Base-by-base conservation (phyloP, 2,113 vertebrate genomes). In the Sebastes schlegelii region DNA sequence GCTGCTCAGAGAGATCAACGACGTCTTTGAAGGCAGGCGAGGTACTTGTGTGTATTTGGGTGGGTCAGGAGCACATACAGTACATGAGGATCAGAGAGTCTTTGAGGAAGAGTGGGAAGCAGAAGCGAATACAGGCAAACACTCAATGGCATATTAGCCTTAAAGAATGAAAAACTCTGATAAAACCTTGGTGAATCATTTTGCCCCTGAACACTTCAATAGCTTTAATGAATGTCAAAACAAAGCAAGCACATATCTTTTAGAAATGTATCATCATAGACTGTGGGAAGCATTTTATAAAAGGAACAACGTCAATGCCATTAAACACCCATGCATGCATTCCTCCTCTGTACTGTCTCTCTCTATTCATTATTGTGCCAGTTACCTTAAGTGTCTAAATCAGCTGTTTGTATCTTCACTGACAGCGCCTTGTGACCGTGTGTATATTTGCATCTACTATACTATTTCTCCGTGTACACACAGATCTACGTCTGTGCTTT, bases 1-100 rank as follows among this genome's bases (percentile, higher is more conserved):
- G 62, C 93, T 99, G 76, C 92, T 99, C 55, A 95, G 96, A 84
- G 98, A 99, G 95, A 98, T 99, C 93, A 97, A 91, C 46, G 98
- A 99, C 57, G 95, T 98, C 60, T 98, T 98, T 83, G 97, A 98
- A 93, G 98, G 98, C 84, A 96, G 96, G 87, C 95, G 97, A 97
- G 98, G 98, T 99, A 11, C 17, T 12, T 57, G 48, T 26, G 61
- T 77, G 68, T 12, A 16, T 68, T n/a, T 48, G 23, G 49, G 8
- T 43, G 62, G 34, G 69, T 66, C 58, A n/a, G 49, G 55, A 61
- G 26, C 60, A 61, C 26, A 79, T 19, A 19, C 3, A 0, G 34
- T 49, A 23, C 4, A 6, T 19, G 9, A 62, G 54, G 26, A 67
- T 45, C 40, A 42, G 62, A 51, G n/a, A n/a, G 57, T 51, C 8